Base-by-base conservation (phyloP, 2,888 invertebrate species). In the Biston betularia region DNA sequence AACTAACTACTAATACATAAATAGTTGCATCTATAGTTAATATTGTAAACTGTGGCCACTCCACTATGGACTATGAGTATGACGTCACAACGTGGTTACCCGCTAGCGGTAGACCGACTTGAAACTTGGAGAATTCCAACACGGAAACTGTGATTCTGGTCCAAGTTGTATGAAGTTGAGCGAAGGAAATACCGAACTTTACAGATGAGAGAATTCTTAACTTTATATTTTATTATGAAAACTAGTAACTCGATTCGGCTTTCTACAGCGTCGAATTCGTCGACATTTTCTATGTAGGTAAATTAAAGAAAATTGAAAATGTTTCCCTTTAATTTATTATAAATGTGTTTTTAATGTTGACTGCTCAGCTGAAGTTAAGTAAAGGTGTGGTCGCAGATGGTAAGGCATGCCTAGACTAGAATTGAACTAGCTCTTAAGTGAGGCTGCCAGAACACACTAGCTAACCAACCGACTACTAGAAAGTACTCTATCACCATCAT, bases 41-140 rank as follows among this genome's bases (percentile, higher is more conserved):
- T 3, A 2, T 24, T 24, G 24, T 24, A 24, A 24, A 45, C 38
- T 38, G 9, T 38, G 38, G 38, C 6, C 9, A 8, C 0, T 8
- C 44, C n/a, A 15, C 15, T 24, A 34, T 33, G 0, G 46, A 11
- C 10, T 40, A 7, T 24, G 42, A 6, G 40, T 12, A 52, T 65
- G 61, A 61, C 60, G 60, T 59, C 65, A 65, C 55, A 33, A 24
- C 44, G 42, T 7, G 53, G 58, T 40, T 46, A 53, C 40, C 63
- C 56, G 44, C 46, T 14, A 45, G 62, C 38, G 56, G 56, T 9
- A 56, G 55, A 50, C 63, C 49, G 49, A 63, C 34, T 42, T 46
- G 48, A 42, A 54, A 49, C 44, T 49, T 42, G 33, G 9, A 34
- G 59, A 15, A 40, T 60, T 49, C 4, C 11, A 44, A 54, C 46